A percentile compares a stretch with the other conserved stretches of the same genome.
phyloP scores from a whole-genome alignment of 2,113 vertebrate species.

The Okapia johnstoni region DNA sequence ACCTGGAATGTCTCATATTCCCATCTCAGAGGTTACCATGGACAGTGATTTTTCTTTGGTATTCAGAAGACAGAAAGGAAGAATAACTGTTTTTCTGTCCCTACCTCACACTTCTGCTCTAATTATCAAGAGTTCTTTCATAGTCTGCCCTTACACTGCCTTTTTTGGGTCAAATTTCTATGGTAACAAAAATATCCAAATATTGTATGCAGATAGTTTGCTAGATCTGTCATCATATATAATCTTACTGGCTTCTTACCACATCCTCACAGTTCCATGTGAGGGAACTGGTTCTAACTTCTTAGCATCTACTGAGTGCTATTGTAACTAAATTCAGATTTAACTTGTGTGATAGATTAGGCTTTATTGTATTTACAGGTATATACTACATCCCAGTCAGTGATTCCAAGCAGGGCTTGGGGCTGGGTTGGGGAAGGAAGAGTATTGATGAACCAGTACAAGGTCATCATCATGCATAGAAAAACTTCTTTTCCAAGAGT shows the following conservation, averaged over 20 bases:
- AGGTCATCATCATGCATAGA: neutral
- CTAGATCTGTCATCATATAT: neutral
- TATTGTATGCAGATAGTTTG: neutral
- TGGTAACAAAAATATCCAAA: neutral
- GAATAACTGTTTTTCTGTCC: neutral
- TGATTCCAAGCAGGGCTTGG: neutral
- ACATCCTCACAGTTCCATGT: neutral
- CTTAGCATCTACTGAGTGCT: neutral
- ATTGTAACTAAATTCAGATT: conserved; percentile 14
- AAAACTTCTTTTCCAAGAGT: neutral
- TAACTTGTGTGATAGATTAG: neutral
- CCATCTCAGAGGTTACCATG: neutral
- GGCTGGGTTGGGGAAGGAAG: neutral
- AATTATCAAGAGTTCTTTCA: neutral
- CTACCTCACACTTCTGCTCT: neutral
- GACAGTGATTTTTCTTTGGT: neutral
- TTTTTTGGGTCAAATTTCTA: neutral
- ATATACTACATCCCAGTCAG: neutral
- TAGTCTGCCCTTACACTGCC: neutral
- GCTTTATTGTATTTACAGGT: neutral
- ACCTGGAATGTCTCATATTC: neutral
- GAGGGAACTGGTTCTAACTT: neutral
- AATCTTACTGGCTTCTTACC: neutral
- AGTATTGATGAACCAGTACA: neutral
- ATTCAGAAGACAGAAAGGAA: neutral